Base-by-base conservation (phyloP, 2,888 invertebrate species). In the Slavum lentiscoides region DNA sequence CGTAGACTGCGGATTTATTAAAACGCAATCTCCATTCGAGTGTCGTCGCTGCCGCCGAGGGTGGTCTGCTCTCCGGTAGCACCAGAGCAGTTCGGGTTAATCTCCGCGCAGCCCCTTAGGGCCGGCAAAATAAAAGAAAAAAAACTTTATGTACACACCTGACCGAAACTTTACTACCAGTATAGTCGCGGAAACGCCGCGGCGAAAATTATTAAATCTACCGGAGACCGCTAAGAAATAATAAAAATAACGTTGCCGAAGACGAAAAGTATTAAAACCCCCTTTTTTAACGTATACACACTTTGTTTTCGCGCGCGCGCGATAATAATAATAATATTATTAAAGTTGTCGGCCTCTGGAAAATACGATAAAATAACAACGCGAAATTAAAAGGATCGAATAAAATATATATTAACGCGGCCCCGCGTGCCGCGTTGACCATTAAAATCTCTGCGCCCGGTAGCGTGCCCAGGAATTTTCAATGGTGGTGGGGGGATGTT, bases 101-200 rank as follows among this genome's bases (percentile, higher is more conserved):
- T 70, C 70, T 69, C 69, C n/a, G 37, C 21, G 19, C 61, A 37
- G 53, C 68, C 77, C 77, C 62, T 55, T 21, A 58, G 55, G 77
- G 55, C n/a, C 55, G 43, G 39, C 77, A 23, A 58, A 80, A 80
- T 70, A 70, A 80, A 70, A 80, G 64, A 70, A 80, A 70, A 80
- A 80, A 80, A 80, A 72, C 77, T 80, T 80, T 80, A 58, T 39
- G n/a, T n/a, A n/a, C n/a, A 70, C 70, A 70, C 70, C 64, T 80
- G 69, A 80, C 62, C 64, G 19, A 70, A 80, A 80, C 23, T 69
- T 61, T 69, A 61, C 37, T n/a, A 53, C 21, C 13, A 49, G n/a
- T 15, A 15, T 49, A 49, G 2, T 43, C 43, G 11, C 43, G 11
- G 49, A 21, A 11, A 58, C 39, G 23, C 66, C 17, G 23, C 30